Evolutionary conservation across 2,797 vertebrate genomes (phyloP), one percentile per base, ranked within the genome.

Genomic region (Carduelis carduelis): DNA sequence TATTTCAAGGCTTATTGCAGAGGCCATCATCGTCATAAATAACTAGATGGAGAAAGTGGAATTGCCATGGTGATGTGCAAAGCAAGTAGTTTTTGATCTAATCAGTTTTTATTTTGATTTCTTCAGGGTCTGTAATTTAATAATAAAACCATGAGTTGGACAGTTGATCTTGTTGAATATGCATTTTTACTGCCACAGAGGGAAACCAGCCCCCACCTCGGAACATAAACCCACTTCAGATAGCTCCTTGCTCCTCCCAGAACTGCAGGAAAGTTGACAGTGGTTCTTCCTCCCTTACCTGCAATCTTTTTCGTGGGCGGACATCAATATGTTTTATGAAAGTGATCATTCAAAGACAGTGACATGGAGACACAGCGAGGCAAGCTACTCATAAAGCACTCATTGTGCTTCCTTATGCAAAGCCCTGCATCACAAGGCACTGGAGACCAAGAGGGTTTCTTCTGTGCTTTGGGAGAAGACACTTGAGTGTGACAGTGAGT

Each of bases 1-100:
- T 87, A 15, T 94, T 91, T 84, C 78, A 85, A 72, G 50, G 19
- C 60, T 89, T 59, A 89, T 77, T 91, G 66, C 52, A 74, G 71
- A 87, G n/a, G 32, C 24, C 56, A 80, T 63, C 21, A 56, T 69
- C 8, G 6, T 46, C 15, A 28, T 56, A 91, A 66, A 87, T 70
- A 85, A 80, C 56, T 79, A 64, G 52, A 71, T 30, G 20, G 68
- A 89, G 37, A 83, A 85, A 66, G 52, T 9, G 34, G n/a, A 71
- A 91, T 87, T 94, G 39, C 60, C 76, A 83, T 81, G 68, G 76
- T 53, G 57, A 92, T 68, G n/a, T 65, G 27, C 60, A 83, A 72
- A 92, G 44, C 56, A 84, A 91, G 49, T 66, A 78, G 64, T 32
- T 24, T 83, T 87, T 80, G 26, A 80, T 95, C 49, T 83, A 89